Conservation (phyloP, 2,113 vertebrate genomes). For the Porphyrio hochstetteri region DNA sequence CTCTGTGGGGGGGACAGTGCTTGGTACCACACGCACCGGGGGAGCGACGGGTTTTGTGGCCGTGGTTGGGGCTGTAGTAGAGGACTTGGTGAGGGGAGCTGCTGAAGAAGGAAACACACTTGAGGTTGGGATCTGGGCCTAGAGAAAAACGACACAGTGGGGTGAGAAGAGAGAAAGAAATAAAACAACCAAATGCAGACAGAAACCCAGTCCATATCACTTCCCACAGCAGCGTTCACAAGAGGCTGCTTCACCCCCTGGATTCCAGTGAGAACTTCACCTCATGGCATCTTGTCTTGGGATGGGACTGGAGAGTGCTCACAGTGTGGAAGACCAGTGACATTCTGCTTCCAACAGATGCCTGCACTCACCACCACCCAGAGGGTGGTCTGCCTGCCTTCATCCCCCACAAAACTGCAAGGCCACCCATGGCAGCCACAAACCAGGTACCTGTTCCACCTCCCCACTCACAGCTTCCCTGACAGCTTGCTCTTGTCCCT, state of each 20-base stretch:
- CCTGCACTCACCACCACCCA: not conserved
- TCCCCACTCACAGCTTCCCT: not conserved
- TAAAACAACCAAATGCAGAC: not conserved
- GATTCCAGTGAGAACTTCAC: not conserved
- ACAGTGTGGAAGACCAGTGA: not conserved
- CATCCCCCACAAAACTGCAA: not conserved
- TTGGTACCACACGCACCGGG: not conserved
- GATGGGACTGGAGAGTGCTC: not conserved
- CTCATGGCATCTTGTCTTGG: not conserved
- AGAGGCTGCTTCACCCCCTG: not conserved
- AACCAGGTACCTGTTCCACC: not conserved
- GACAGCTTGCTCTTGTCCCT: not conserved
- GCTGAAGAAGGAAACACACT: slow-evolving; percentile 62
- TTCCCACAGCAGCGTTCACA: not conserved
- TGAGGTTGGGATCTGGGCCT: slow-evolving; percentile 66
- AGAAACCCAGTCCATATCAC: not conserved
- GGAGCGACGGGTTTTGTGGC: slow-evolving; percentile 32
- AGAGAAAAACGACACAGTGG: not conserved
- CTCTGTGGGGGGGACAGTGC: slow-evolving; percentile 50
- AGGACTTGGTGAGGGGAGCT: slow-evolving; percentile 57
- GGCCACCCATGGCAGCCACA: not conserved
- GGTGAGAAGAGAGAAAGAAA: slow-evolving; percentile 21
- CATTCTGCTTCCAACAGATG: not conserved
- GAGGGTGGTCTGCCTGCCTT: not conserved
- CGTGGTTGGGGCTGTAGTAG: not conserved